Evolutionary conservation across 2,888 invertebrate genomes (phyloP).

Genomic region (Scaptomyza cyrtandrae): DNA sequence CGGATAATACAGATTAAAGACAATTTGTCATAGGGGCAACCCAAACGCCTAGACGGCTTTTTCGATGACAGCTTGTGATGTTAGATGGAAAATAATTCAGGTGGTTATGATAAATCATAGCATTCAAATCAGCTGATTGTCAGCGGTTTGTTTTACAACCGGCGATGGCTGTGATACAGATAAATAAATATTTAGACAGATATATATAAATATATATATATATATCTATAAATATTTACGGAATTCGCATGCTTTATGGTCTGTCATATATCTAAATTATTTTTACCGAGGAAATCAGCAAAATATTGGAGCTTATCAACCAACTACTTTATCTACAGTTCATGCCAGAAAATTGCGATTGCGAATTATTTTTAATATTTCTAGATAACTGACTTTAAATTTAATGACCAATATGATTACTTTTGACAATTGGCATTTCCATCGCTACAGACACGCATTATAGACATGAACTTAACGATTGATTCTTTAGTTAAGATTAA

Average conservation of each 20-base stretch:
- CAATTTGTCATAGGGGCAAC: conserved; percentile 24
- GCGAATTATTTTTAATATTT: not conserved
- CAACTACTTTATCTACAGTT: conserved; percentile 1
- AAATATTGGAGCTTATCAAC: conserved; percentile 30
- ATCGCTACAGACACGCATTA: conserved; percentile 10
- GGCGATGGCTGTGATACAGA: conserved; percentile 5
- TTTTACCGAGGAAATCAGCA: not conserved
- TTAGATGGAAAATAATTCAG: not conserved
- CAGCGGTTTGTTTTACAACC: conserved; percentile 31
- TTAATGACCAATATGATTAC: not conserved
- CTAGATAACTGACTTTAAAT: not conserved
- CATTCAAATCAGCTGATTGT: conserved; percentile 35
- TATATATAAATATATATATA: conserved; percentile 20
- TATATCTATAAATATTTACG: conserved; percentile 11
- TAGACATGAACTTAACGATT: conserved; percentile 1
- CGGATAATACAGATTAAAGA: conserved; percentile 3
- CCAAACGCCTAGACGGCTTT: conserved; percentile 13
- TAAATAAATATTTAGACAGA: conserved; percentile 21
- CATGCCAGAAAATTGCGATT: not conserved
- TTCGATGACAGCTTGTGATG: not conserved
- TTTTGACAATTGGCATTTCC: conserved; percentile 14
- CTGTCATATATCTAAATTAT: conserved; percentile 28
- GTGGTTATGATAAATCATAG: conserved; percentile 37
- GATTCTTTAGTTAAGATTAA: not conserved
- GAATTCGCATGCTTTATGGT: not conserved